These are phyloP conservation scores for Oenanthe oenanthe DNA, from an alignment of 2,113 vertebrate species.

Conservation along the genomic window DNA sequence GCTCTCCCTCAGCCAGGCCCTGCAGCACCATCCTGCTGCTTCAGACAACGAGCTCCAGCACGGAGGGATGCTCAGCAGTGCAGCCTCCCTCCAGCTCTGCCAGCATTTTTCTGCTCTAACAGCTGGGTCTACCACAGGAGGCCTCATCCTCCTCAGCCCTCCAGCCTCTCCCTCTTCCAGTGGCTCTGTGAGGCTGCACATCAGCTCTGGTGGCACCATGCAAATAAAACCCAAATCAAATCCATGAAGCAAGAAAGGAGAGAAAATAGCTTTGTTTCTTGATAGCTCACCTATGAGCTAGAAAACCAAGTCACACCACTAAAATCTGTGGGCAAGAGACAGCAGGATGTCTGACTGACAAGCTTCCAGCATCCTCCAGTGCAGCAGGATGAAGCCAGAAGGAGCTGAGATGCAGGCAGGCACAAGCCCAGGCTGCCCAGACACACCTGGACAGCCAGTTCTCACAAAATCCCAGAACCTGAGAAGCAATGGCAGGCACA, in stretches of 20 bases:
- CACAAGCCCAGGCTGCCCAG: neutral
- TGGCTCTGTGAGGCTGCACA: neutral
- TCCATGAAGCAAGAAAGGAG: neutral
- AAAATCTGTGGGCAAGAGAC: neutral
- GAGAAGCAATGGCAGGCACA: rapidly evolving
- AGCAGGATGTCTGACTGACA: neutral
- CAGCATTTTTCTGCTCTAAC: neutral
- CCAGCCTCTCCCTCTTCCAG: neutral
- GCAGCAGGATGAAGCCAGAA: neutral
- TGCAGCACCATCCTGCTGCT: neutral
- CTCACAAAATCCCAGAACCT: neutral
- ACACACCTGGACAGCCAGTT: neutral
- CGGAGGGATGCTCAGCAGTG: rapidly evolving
- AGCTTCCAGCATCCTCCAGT: neutral
- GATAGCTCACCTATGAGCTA: neutral
- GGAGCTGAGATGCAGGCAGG: neutral
- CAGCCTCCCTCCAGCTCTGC: neutral
- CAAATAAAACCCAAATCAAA: neutral
- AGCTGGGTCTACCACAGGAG: neutral
- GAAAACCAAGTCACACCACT: neutral
- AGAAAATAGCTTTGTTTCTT: neutral
- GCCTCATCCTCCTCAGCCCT: neutral
- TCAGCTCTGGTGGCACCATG: neutral
- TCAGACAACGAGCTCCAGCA: rapidly evolving
- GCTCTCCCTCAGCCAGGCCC: neutral